These are phyloP conservation scores for Campylomormyrus numenius DNA, from an alignment of 2,113 vertebrate genomes.

Conservation along the genomic window DNA sequence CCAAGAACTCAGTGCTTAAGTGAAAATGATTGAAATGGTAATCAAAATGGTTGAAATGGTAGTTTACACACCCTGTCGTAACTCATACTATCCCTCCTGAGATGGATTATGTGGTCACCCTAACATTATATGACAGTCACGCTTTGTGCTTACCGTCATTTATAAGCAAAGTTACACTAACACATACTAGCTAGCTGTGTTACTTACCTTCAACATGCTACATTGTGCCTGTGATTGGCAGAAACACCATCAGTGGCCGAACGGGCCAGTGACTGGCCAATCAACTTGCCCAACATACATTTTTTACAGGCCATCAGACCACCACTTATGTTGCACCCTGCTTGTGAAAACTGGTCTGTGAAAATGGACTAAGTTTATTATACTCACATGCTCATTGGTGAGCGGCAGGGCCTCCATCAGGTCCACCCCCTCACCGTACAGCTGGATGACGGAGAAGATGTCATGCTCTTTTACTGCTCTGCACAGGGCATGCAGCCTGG, in stretches of 20 bases:
- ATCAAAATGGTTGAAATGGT: too few relatives aligned
- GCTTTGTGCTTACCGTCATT: not conserved
- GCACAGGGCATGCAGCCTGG: slow-evolving; percentile 71
- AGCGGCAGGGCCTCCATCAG: slow-evolving; percentile 77
- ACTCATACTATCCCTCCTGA: too few relatives aligned
- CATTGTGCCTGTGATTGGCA: not conserved
- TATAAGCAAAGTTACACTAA: not conserved
- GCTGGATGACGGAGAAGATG: slow-evolving; percentile 81
- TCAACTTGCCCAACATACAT: not conserved
- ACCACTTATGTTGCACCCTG: not conserved
- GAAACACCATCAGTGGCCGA: not conserved
- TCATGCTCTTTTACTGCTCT: slow-evolving; percentile 78
- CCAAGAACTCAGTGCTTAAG: too few relatives aligned
- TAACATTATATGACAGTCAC: not conserved
- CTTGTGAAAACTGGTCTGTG: not conserved
- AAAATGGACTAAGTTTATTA: not conserved
- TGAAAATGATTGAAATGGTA: too few relatives aligned
- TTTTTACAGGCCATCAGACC: not conserved
- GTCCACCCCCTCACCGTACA: slow-evolving; percentile 83
- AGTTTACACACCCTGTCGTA: too few relatives aligned
- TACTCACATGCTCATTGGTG: slow-evolving; percentile 81
- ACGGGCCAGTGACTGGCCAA: not conserved
- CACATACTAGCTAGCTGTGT: not conserved
- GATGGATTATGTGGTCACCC: too few relatives aligned
- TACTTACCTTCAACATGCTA: not conserved